Percentiles rank a stretch among this genome's conserved stretches.
Evolutionary conservation across 35 echinoderm and acorn worm genomes (phyloP).

Genomic region (Lytechinus pictus): DNA sequence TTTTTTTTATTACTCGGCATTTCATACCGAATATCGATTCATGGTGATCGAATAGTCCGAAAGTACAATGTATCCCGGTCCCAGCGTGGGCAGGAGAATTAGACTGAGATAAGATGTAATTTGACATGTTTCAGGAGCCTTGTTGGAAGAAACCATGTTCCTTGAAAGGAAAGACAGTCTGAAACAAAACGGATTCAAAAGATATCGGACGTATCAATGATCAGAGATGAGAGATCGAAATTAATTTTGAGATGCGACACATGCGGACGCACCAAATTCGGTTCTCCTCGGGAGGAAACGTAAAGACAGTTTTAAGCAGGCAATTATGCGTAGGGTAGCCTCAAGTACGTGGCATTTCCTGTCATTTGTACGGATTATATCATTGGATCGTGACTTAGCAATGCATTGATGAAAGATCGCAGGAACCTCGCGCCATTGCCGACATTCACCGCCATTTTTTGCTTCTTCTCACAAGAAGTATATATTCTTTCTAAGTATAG

Average conservation of each 20-base stretch:
- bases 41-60: background rate
- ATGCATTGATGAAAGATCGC: constrained; percentile 46
- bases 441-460: constrained; percentile 23
- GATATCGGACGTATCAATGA: constrained; percentile 18
- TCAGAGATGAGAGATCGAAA: background rate
- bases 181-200: background rate
- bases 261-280: constrained; percentile 34
- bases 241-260: constrained; percentile 42
- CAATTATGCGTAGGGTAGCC: constrained; percentile 39
- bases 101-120: background rate
- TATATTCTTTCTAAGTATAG: background rate
- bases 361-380: constrained; percentile 51
- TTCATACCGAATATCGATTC: background rate
- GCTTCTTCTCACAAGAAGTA: background rate
- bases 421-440: constrained; percentile 41
- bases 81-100: background rate
- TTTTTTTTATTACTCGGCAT: background rate
- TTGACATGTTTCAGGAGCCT: constrained; percentile 6
- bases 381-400: constrained; percentile 46
- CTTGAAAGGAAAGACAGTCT: background rate
- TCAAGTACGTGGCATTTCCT: constrained; percentile 49
- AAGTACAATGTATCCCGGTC: background rate
- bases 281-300: constrained; percentile 34
- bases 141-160: background rate
- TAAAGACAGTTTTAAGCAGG: constrained; percentile 28